These are phyloP conservation scores for Coronaproctus castanopsis DNA, from an alignment of 2,888 invertebrate species.

Conservation along the genomic window DNA sequence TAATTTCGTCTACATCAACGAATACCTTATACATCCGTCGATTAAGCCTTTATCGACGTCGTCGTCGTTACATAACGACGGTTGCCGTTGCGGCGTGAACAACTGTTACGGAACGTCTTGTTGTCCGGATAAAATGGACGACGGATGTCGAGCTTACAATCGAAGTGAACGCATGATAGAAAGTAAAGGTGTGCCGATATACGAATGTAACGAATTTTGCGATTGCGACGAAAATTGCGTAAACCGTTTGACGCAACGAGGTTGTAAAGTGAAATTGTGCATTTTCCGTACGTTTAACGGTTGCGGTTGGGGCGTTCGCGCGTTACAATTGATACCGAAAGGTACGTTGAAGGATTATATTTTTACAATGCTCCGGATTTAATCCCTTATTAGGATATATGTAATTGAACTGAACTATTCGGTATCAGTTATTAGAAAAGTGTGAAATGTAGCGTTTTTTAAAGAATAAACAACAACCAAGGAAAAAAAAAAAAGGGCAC, in stretches of 20 bases:
- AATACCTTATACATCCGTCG: neutral
- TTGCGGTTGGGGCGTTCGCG: slow-evolving; percentile 62
- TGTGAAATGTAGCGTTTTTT: too few relatives aligned
- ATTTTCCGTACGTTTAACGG: neutral
- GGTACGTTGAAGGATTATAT: too few relatives aligned
- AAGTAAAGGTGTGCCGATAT: neutral
- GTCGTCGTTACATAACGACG: too few relatives aligned
- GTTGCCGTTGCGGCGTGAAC: too few relatives aligned
- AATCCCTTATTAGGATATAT: too few relatives aligned
- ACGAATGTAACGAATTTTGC: neutral
- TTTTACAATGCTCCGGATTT: too few relatives aligned
- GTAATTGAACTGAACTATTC: too few relatives aligned
- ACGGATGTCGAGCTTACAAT: neutral
- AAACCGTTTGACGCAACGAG: neutral
- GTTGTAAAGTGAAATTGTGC: neutral
- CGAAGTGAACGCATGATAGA: neutral
- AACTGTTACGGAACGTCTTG: neutral
- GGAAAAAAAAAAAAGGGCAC: too few relatives aligned
- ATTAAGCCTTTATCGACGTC: too few relatives aligned
- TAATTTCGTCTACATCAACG: neutral
- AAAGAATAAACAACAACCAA: too few relatives aligned
- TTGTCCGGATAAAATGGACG: neutral
- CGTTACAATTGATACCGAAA: slow-evolving; percentile 46
- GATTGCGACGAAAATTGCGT: neutral
- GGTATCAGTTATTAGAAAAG: too few relatives aligned